These are phyloP conservation scores for Brachyptera risi DNA, from an alignment of 2,888 invertebrate species.

Conservation along the genomic window DNA sequence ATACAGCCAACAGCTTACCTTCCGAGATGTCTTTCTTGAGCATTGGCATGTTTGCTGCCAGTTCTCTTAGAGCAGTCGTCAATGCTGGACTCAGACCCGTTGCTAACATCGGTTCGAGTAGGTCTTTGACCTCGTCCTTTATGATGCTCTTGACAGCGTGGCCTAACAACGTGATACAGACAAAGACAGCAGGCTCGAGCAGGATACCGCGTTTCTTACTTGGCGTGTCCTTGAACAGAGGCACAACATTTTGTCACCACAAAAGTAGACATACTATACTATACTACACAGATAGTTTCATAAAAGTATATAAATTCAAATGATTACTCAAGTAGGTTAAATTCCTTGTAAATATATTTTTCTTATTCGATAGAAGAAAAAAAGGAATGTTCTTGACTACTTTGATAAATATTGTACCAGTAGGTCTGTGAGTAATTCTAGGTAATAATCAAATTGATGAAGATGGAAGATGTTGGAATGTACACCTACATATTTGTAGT, in stretches of 20 bases:
- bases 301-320: too few species aligned
- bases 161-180: constrained; percentile 87
- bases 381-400: too few species aligned
- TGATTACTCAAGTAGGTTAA: too few species aligned
- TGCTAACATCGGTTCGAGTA: constrained; percentile 88
- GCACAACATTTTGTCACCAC: background rate
- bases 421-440: too few species aligned
- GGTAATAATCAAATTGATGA: too few species aligned
- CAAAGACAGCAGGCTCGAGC: constrained; percentile 86
- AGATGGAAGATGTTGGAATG: too few species aligned
- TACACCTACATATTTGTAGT: too few species aligned
- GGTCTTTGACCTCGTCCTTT: constrained; percentile 70
- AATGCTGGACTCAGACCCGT: constrained; percentile 87
- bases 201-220: constrained; percentile 64
- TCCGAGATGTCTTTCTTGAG: constrained; percentile 89
- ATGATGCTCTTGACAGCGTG: constrained; percentile 80
- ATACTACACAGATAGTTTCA: background rate
- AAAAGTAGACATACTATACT: background rate
- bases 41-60: constrained; percentile 82
- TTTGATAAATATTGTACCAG: too few species aligned
- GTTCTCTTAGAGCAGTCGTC: constrained; percentile 85
- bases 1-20: too few species aligned
- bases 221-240: constrained; percentile 60
- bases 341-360: too few species aligned
- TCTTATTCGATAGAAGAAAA: too few species aligned